A percentile compares a stretch with the other conserved stretches of the same genome.
phyloP scores from a whole-genome alignment of 2,888 invertebrate genomes.

The Cheilosia scutellata region DNA sequence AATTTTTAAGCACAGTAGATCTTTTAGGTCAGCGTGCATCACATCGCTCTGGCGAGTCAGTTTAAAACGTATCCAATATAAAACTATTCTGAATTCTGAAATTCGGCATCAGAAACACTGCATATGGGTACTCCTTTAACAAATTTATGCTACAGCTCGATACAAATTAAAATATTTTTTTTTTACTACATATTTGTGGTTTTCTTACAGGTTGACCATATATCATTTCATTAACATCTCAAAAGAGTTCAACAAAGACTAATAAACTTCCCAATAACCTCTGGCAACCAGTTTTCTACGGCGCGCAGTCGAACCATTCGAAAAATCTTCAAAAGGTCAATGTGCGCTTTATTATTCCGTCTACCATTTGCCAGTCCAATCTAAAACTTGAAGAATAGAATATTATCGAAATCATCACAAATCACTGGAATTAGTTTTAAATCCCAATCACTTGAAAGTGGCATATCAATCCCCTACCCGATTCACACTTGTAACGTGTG shows the following conservation, averaged over 20 bases:
- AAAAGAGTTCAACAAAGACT: neutral
- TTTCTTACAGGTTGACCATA: neutral
- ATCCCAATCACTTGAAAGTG: conserved; percentile 41
- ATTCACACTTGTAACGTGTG: conserved; percentile 36
- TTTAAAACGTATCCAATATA: too few relatives aligned
- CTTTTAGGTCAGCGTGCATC: too few relatives aligned
- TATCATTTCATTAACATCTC: neutral
- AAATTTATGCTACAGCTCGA: neutral
- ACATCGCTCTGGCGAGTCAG: too few relatives aligned
- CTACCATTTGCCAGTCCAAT: neutral
- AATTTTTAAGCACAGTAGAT: too few relatives aligned
- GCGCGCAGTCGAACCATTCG: neutral
- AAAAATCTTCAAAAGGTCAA: conserved; percentile 30
- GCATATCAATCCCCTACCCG: conserved; percentile 16
- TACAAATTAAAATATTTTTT: too few relatives aligned
- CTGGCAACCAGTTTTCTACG: conserved; percentile 41
- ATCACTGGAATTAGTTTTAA: conserved; percentile 35
- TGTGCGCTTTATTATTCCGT: conserved; percentile 28
- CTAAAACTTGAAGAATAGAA: conserved; percentile 1
- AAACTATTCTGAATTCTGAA: too few relatives aligned
- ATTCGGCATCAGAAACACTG: too few relatives aligned
- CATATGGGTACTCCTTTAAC: too few relatives aligned
- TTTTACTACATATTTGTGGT: neutral
- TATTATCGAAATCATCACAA: conserved; percentile 20
- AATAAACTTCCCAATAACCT: neutral